A percentile compares a stretch with the other conserved stretches of the same genome.
Evolutionary conservation across 1,140 invertebrate genomes (phyloP).

Genomic region (Drosophila mauritiana): DNA sequence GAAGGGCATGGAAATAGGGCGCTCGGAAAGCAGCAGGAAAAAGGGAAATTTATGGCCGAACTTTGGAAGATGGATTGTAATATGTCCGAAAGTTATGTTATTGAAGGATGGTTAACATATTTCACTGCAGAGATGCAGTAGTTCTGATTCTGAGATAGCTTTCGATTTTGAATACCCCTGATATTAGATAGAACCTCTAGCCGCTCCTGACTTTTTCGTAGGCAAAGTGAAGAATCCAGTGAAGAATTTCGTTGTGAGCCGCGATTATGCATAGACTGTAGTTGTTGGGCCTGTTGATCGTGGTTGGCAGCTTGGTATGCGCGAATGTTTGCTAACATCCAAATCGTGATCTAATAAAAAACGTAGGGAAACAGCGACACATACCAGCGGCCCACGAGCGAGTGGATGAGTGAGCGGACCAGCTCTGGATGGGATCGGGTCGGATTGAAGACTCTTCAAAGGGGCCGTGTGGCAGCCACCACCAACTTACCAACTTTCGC

Average conservation of each 20-base stretch:
- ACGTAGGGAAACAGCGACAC: conserved; percentile 50
- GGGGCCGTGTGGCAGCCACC: conserved; percentile 8
- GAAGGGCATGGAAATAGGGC: conserved; percentile 53
- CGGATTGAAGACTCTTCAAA: conserved; percentile 27
- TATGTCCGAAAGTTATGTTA: neutral
- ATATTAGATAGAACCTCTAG: neutral
- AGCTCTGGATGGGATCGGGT: conserved; percentile 32
- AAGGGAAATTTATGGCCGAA: conserved; percentile 19
- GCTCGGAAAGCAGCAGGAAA: conserved; percentile 10
- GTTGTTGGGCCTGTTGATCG: conserved; percentile 30
- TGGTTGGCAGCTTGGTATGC: conserved; percentile 61
- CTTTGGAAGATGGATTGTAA: neutral
- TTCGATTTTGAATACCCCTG: no score
- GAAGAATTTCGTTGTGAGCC: conserved; percentile 72
- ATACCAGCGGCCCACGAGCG: conserved; percentile 19
- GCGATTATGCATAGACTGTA: conserved; percentile 66
- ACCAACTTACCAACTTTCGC: conserved; percentile 26
- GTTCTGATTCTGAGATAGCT: no score
- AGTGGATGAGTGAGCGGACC: conserved; percentile 57
- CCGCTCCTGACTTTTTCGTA: conserved; percentile 53
- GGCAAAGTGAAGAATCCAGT: conserved; percentile 32
- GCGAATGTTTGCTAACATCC: conserved; percentile 79
- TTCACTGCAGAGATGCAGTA: no score
- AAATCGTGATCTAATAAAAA: conserved; percentile 81
- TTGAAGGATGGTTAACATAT: no score